Percentiles rank a stretch among this genome's conserved stretches.
Conservation (phyloP, 2,113 vertebrate genomes). For the Phyllostomus hastatus region DNA sequence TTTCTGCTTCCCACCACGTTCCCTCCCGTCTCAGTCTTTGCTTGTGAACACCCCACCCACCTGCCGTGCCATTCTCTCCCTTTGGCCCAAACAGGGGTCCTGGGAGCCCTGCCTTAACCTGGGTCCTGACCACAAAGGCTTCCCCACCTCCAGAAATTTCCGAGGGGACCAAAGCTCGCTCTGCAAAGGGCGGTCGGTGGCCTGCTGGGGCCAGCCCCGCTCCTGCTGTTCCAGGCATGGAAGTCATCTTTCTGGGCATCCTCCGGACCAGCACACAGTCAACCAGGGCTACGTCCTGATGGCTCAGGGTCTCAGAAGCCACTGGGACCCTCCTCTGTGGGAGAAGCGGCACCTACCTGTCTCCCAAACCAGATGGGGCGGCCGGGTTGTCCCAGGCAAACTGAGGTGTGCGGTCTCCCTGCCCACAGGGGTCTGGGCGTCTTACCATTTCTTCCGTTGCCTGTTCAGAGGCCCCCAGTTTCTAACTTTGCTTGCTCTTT, state of each 20-base stretch:
- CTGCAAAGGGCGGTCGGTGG: not conserved
- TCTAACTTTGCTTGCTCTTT: not conserved
- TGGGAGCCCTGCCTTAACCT: not conserved
- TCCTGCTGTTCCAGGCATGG: not conserved
- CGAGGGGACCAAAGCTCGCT: not conserved
- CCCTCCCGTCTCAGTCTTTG: not conserved
- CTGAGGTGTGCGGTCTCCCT: not conserved
- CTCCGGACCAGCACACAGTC: not conserved
- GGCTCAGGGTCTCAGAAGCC: not conserved
- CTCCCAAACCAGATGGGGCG: not conserved
- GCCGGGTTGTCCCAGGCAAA: not conserved
- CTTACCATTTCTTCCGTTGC: not conserved
- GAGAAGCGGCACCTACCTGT: not conserved
- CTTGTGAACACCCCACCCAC: not conserved
- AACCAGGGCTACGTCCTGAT: not conserved
- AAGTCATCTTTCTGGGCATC: not conserved
- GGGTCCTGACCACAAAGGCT: not conserved
- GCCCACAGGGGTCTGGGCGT: not conserved
- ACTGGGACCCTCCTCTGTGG: accelerated
- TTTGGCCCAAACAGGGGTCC: not conserved
- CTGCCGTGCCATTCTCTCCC: not conserved
- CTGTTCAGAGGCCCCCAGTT: not conserved
- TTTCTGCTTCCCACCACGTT: not conserved
- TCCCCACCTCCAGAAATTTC: not conserved
- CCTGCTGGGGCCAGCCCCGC: not conserved